Evolutionary conservation across 2,888 invertebrate species (phyloP).

Genomic region (Tethea ocularis): DNA sequence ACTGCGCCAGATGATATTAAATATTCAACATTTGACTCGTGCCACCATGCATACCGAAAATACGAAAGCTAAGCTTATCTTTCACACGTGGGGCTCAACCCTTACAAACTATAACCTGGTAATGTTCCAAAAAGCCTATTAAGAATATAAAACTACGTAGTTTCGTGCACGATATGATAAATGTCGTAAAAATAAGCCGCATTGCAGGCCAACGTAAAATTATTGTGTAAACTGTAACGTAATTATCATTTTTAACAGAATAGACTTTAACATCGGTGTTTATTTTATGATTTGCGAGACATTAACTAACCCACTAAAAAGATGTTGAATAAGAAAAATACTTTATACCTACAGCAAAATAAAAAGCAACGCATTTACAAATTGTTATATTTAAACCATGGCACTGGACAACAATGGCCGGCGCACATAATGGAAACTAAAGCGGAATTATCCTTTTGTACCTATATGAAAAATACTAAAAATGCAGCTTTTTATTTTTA

Average conservation of each 20-base stretch:
- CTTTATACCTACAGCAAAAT: conserved; percentile 25
- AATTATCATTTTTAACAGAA: no score
- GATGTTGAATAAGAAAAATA: no score
- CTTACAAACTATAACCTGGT: conserved; percentile 54
- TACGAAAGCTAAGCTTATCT: background rate
- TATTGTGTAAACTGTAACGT: no score
- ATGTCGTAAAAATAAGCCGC: conserved; percentile 74
- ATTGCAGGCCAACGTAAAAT: conserved; percentile 63
- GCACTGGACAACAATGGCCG: conserved; percentile 47
- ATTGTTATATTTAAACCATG: conserved; percentile 50
- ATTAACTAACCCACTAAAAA: no score
- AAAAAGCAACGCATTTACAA: conserved; percentile 46
- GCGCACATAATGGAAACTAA: conserved; percentile 56
- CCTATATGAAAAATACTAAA: conserved; percentile 58
- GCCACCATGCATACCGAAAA: background rate
- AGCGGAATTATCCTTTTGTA: conserved; percentile 70
- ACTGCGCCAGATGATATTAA: conserved; percentile 1
- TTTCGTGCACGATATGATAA: conserved; percentile 61
- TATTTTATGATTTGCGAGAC: no score
- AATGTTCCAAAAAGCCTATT: conserved; percentile 79
- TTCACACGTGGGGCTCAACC: background rate
- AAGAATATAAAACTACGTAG: conserved; percentile 44
- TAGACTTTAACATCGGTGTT: no score
- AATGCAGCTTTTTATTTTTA: conserved; percentile 53
- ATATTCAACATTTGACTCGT: conserved; percentile 5